phyloP scores from a whole-genome alignment of 2,888 invertebrate genomes.

The Hedychridium roseum region DNA sequence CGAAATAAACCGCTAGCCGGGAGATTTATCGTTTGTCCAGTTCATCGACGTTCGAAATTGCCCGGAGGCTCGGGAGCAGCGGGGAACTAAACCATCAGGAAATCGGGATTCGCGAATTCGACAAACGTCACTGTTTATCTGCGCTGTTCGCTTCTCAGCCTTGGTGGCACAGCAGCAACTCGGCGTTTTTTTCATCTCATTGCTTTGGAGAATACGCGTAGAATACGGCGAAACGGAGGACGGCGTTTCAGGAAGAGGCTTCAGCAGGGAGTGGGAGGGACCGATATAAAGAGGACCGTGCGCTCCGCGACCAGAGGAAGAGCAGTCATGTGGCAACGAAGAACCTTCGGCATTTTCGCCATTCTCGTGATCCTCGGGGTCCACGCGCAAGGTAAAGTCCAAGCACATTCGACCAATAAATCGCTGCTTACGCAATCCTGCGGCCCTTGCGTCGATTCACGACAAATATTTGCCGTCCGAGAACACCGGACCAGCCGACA shows the following conservation, averaged over 20 bases:
- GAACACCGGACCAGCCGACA: no score
- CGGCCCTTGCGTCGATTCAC: no score
- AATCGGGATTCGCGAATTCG: no score
- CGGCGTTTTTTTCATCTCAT: constrained; percentile 25
- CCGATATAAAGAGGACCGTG: constrained; percentile 40
- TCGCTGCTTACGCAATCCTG: no score
- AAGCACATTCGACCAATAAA: background rate
- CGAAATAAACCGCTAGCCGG: no score
- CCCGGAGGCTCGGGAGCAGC: no score
- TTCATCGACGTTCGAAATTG: no score
- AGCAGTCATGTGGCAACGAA: constrained; percentile 41
- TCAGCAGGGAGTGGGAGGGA: constrained; percentile 33
- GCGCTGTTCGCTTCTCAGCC: no score
- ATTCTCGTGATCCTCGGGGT: constrained; percentile 26
- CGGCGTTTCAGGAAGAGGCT: constrained; percentile 30
- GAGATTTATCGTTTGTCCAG: no score
- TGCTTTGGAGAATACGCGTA: constrained; percentile 17
- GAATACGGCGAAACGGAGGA: constrained; percentile 23
- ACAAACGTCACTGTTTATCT: no score
- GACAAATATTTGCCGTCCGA: no score
- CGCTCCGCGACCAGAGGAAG: constrained; percentile 12
- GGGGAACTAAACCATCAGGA: no score
- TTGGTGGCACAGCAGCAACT: constrained; percentile 27
- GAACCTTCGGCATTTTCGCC: constrained; percentile 40
- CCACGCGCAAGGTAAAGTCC: constrained; percentile 37